Conservation (phyloP, 2,888 invertebrate species). For the Strigamia transsilvanica region DNA sequence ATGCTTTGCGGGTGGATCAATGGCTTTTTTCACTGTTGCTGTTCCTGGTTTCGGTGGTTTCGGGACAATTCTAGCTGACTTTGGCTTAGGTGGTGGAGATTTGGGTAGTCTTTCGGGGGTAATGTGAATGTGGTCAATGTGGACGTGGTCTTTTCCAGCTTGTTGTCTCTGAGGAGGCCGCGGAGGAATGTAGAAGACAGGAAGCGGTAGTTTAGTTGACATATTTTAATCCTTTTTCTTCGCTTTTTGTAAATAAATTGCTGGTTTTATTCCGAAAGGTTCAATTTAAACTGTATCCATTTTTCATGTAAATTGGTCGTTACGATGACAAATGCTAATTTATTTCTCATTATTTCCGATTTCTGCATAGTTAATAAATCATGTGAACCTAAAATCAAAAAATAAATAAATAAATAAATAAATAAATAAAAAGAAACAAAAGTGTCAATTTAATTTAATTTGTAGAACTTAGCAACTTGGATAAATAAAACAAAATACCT, state of each 20-base stretch:
- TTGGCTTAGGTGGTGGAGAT: not conserved
- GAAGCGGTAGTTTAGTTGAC: slow-evolving; percentile 30
- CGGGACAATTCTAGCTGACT: not conserved
- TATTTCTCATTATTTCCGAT: not conserved
- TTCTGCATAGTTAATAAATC: not conserved
- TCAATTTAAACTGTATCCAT: not conserved
- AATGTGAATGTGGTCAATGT: too few relatives aligned
- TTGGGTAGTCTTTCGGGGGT: not conserved
- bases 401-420: slow-evolving; percentile 1
- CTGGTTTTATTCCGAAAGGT: not conserved
- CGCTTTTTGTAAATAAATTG: not conserved
- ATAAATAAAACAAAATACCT: too few relatives aligned
- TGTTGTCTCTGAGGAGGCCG: slow-evolving; percentile 16
- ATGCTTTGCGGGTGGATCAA: not conserved
- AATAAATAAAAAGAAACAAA: not conserved
- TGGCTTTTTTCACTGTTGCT: slow-evolving; percentile 11
- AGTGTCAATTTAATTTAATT: too few relatives aligned
- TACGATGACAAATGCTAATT: not conserved
- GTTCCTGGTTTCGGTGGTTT: slow-evolving; percentile 17
- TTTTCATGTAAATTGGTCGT: not conserved
- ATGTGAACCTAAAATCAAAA: not conserved
- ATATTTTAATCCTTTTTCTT: not conserved
- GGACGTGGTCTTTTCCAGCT: slow-evolving; percentile 28
- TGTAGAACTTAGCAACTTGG: too few relatives aligned
- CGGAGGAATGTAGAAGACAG: slow-evolving; percentile 12